Base-by-base conservation (phyloP, 1,140 invertebrate species). In the Onthophagus taurus region DNA sequence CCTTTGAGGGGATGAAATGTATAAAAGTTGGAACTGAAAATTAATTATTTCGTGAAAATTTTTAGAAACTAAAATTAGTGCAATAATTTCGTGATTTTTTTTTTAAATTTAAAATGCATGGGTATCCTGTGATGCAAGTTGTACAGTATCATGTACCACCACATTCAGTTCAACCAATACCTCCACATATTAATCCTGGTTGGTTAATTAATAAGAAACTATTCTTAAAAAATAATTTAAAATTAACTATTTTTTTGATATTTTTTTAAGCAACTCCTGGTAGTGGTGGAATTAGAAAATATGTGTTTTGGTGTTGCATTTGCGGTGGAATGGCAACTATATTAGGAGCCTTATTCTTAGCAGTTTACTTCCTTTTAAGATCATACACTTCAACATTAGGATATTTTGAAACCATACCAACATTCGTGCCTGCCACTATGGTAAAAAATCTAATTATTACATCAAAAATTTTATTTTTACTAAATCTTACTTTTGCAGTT, bases 391-490 rank as follows among this genome's bases (percentile, higher is more conserved):
- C 83, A 2, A 85, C 82, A 11, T 70, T 87, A 47, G 79, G 82
- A 20, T 83, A 84, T 55, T 86, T 87, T 59, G 83, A 88, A 66
- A 86, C 83, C n/a, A 80, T 87, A 31, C 84, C 84, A 31, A 84
- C 81, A 21, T 87, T 86, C 63, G 81, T 87, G 47, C 83, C 84
- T 23, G 83, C 83, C 42, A 75, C 80, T 21, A 76, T 86, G 78
- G 81, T 84, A 66, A 76, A n/a, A n/a, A 65, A 53, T 26, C 13
- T 20, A 30, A 20, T 19, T 7, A 26, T 26, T n/a, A 26, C 23
- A 26, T 26, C 23, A 26, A 6, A 23, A 17, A 2, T 16, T 17
- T 16, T 14, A 41, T 5, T 12, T 21, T n/a, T 9, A n/a, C 7
- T 9, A 19, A 38, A 26, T 29, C n/a, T 31, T 47, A 44, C 45